These are phyloP conservation scores for Enhydra lutris DNA, from an alignment of 2,113 vertebrate species.

Conservation along the genomic window DNA sequence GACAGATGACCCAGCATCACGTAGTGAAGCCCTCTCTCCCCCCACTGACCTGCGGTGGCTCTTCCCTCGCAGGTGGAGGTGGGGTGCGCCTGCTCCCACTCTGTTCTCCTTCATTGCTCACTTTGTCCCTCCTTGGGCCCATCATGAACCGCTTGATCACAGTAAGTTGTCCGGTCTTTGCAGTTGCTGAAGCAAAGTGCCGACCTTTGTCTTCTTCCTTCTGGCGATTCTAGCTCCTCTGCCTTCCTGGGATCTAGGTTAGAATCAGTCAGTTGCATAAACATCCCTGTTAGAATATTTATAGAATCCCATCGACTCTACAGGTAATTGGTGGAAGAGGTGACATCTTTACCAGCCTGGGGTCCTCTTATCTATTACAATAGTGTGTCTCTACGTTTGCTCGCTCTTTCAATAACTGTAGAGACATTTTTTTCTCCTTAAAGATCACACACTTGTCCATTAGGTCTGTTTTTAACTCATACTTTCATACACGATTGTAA, in stretches of 20 bases:
- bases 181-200: neutral
- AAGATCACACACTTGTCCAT: neutral
- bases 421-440: neutral
- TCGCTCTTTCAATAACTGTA: neutral
- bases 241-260: neutral
- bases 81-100: neutral
- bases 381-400: neutral
- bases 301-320: neutral
- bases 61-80: fast-evolving
- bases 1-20: neutral
- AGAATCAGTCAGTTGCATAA: neutral
- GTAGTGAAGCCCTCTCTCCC: fast-evolving
- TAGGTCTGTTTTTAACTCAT: neutral
- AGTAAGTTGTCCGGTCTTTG: fast-evolving
- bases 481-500: neutral
- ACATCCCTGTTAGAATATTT: neutral
- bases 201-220: neutral
- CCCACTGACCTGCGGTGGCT: neutral
- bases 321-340: neutral
- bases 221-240: neutral
- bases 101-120: neutral
- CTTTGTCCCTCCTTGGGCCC: neutral
- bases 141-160: neutral
- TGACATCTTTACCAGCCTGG: neutral
- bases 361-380: neutral